Percentiles rank a stretch among this genome's conserved stretches.
Evolutionary conservation across 2,797 vertebrate genomes (phyloP).

Genomic region (Nasua narica): DNA sequence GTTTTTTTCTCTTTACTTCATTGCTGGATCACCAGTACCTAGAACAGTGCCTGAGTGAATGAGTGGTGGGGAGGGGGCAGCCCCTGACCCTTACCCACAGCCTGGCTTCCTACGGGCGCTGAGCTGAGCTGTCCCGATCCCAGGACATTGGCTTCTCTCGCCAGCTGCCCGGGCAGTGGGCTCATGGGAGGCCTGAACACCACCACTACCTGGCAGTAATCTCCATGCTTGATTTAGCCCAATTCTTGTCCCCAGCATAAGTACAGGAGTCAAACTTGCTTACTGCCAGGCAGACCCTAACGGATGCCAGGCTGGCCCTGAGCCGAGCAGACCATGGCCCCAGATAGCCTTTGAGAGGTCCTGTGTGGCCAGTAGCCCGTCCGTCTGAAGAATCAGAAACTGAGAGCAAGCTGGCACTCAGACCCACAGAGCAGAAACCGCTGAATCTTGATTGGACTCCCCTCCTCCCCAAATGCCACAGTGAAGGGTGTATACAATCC

Average conservation of each 20-base stretch:
- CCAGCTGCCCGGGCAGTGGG: neutral
- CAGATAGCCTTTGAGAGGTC: neutral
- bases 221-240: neutral
- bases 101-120: neutral
- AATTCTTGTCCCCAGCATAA: no score
- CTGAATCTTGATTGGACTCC: neutral
- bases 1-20: neutral
- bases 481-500: neutral
- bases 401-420: neutral
- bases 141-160: neutral
- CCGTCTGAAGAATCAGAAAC: neutral
- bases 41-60: neutral
- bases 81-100: neutral
- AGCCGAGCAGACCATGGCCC: neutral
- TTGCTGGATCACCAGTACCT: neutral
- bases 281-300: neutral
- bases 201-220: neutral
- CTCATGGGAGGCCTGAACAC: neutral
- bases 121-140: neutral
- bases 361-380: neutral
- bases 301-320: neutral
- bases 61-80: no score
- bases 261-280: neutral
- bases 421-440: neutral
- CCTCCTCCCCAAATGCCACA: neutral